Base-by-base conservation (phyloP, 1,140 invertebrate genomes). In the Meloidogyne chitwoodi region DNA sequence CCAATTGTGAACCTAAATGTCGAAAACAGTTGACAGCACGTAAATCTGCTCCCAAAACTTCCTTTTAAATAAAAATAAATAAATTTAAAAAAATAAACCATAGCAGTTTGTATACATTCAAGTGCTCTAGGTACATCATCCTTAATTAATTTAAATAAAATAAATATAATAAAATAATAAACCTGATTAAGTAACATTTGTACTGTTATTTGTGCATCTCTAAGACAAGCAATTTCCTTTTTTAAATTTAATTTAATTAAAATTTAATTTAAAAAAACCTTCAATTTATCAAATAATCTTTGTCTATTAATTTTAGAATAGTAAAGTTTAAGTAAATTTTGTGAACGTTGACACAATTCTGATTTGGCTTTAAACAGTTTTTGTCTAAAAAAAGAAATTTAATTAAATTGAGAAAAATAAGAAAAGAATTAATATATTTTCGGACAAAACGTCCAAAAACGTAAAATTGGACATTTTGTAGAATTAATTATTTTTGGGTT, bases 201-300 rank as follows among this genome's bases (percentile, higher is more conserved):
- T 83, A 99, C 93, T 85, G 94, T 98, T 3, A 94, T 93, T 88
- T 99, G 96, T 65, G 96, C 98, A 90, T 99, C 95, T 87, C 97
- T 92, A 8, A 99, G 94, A 71, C 84, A 83, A 22, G 84, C 72
- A 79, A 88, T 86, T 66, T 85, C 74, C 71, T 78, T 19, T 31
- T 78, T 74, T 80, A 16, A 44, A 19, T 48, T 79, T 29, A 48
- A 34, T n/a, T 8, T 12, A 63, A 11, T 68, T 78, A 1, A 22
- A 41, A 24, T 69, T 4, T 22, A n/a, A 75, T 24, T 44, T 4
- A 44, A 69, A 2, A 27, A 67, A 24, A 77, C 76, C n/a, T 87
- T 41, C 24, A 85, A 63, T 65, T 64, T 41, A 66, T 85, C 77
- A 16, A 85, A 27, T n/a, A 83, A 26, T 70, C 85, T 79, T 65